Evolutionary conservation across 2,888 invertebrate genomes (phyloP).

Genomic region (Digitonthophagus gazella): DNA sequence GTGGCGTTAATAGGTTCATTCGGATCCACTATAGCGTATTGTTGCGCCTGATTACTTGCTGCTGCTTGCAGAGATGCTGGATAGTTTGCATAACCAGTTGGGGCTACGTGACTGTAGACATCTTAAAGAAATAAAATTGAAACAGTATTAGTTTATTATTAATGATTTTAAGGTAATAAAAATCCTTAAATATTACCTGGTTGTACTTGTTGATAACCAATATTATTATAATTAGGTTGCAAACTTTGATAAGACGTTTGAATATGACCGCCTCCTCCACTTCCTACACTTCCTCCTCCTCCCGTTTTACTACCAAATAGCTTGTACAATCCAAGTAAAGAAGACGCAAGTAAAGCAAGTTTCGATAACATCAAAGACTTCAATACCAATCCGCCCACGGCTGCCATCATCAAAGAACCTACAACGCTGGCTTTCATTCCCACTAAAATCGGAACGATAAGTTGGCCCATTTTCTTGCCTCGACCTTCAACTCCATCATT

Average conservation of each 20-base stretch:
- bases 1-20: slow-evolving; percentile 22
- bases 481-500: slow-evolving; percentile 49
- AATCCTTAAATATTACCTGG: background rate
- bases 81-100: slow-evolving; percentile 44
- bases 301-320: slow-evolving; percentile 13
- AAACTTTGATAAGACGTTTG: background rate
- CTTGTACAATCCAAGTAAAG: slow-evolving; percentile 41
- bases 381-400: slow-evolving; percentile 62
- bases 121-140: background rate
- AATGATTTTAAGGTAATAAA: background rate
- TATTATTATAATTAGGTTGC: background rate
- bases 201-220: background rate
- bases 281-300: too few relatives aligned
- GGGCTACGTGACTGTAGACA: background rate
- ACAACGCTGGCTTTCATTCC: slow-evolving; percentile 69
- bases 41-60: slow-evolving; percentile 28
- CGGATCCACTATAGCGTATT: slow-evolving; percentile 36
- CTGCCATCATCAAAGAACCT: slow-evolving; percentile 60
- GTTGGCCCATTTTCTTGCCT: slow-evolving; percentile 59
- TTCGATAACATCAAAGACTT: slow-evolving; percentile 71
- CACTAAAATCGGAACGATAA: slow-evolving; percentile 64
- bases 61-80: slow-evolving; percentile 24
- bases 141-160: background rate
- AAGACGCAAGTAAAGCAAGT: slow-evolving; percentile 63
- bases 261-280: background rate